These are phyloP conservation scores for Petrosia ficiformis DNA, from an alignment of 37 sponge, comb jelly and placozoan genomes.

Conservation along the genomic window DNA sequence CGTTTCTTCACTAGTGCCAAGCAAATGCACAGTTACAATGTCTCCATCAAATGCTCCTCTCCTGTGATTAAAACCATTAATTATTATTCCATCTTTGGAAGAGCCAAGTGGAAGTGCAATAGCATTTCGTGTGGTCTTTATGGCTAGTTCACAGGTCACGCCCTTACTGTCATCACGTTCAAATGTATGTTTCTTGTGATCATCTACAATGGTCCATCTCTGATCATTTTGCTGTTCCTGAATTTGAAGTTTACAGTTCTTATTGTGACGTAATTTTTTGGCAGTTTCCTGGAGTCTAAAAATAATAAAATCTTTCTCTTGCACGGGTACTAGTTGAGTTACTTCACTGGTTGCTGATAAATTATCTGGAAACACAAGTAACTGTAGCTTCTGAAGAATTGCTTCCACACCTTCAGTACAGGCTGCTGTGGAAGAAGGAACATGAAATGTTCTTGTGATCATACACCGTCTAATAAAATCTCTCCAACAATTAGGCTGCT, in stretches of 20 bases:
- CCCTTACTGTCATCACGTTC: not conserved
- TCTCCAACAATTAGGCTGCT: slow-evolving; percentile 35
- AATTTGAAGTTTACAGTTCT: slow-evolving; percentile 8
- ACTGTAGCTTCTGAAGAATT: not conserved
- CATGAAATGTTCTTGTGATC: slow-evolving; percentile 4
- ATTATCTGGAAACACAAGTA: not conserved
- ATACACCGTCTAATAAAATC: slow-evolving; percentile 42
- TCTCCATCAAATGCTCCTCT: slow-evolving; percentile 38
- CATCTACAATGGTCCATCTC: not conserved
- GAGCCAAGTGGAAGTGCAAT: slow-evolving; percentile 32
- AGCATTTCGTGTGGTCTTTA: not conserved
- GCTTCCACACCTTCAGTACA: not conserved
- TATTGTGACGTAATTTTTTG: not conserved
- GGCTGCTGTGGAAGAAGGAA: not conserved
- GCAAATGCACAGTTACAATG: slow-evolving; percentile 13
- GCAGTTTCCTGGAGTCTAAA: slow-evolving; percentile 2
- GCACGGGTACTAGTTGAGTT: too few relatives aligned
- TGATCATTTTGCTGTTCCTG: not conserved
- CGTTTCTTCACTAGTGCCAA: not conserved
- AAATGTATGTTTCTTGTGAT: not conserved
- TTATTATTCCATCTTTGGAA: not conserved
- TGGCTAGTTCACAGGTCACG: not conserved
- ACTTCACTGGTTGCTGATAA: not conserved
- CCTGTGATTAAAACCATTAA: slow-evolving; percentile 22
- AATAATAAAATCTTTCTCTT: not conserved